Percentiles rank a stretch among this genome's conserved stretches.
phyloP scores from a whole-genome alignment of 2,888 invertebrate genomes.

The Parapristionchus giblindavisi region DNA sequence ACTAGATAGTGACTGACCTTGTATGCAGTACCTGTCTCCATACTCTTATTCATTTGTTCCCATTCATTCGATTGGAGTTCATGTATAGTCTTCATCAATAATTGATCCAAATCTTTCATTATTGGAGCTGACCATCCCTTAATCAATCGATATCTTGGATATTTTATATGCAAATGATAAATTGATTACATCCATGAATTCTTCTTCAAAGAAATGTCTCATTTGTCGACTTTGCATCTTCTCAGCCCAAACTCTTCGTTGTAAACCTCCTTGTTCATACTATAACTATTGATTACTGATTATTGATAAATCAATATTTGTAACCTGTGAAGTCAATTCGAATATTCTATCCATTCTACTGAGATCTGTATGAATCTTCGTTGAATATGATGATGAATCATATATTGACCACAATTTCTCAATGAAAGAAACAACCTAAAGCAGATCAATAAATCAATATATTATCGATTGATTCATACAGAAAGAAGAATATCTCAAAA shows the following conservation, averaged over 20 bases:
- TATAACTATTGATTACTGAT: constrained; percentile 39
- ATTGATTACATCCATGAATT: constrained; percentile 62
- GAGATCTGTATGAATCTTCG: constrained; percentile 55
- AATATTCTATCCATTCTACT: constrained; percentile 64
- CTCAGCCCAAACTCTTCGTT: constrained; percentile 66
- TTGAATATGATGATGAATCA: constrained; percentile 53
- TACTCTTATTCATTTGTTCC: constrained; percentile 45
- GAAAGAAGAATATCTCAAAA: no score
- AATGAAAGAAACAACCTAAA: constrained; percentile 38
- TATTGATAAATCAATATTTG: neutral
- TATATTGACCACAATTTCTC: constrained; percentile 58
- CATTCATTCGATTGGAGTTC: constrained; percentile 57
- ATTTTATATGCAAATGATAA: neutral
- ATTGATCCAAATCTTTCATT: constrained; percentile 61
- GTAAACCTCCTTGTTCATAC: constrained; percentile 62
- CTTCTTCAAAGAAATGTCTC: constrained; percentile 68
- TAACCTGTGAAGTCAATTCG: constrained; percentile 53
- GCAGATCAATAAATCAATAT: neutral
- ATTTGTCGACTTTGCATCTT: constrained; percentile 68
- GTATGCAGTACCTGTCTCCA: constrained; percentile 48
- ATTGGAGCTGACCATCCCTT: constrained; percentile 65
- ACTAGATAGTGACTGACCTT: no score
- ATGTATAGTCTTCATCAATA: constrained; percentile 57
- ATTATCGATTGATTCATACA: neutral
- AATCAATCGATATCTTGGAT: constrained; percentile 20